Percentiles rank a stretch among this genome's conserved stretches.
phyloP scores from a whole-genome alignment of 2,797 vertebrate genomes.

The Tokudaia muenninki region DNA sequence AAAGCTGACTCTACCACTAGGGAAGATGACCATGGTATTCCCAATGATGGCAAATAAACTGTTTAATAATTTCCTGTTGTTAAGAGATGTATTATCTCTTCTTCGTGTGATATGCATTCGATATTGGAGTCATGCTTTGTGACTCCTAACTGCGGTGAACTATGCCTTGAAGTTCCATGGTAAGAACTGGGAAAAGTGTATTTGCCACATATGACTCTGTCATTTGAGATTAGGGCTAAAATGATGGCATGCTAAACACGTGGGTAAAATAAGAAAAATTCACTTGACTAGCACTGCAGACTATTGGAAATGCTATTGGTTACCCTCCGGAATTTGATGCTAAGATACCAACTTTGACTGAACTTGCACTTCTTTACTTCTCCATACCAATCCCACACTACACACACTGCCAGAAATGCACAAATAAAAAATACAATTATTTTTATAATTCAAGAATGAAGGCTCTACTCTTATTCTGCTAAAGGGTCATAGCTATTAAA shows the following conservation, averaged over 20 bases:
- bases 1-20: background rate
- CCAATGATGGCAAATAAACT: background rate
- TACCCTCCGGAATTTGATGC: background rate
- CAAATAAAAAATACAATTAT: background rate
- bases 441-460: background rate
- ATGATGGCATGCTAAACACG: background rate
- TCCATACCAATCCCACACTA: background rate
- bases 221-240: constrained; percentile 13
- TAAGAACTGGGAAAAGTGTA: background rate
- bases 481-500: background rate
- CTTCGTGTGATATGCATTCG: background rate
- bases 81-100: background rate
- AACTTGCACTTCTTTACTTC: background rate
- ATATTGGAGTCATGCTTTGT: constrained; percentile 7
- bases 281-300: background rate
- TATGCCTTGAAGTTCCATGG: background rate
- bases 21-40: background rate
- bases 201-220: constrained; percentile 8
- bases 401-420: background rate
- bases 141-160: background rate
- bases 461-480: background rate
- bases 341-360: background rate
- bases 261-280: constrained; percentile 30
- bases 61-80: background rate
- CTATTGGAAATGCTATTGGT: too few relatives aligned